These are phyloP conservation scores for Noctua pronuba DNA, from an alignment of 2,888 invertebrate genomes.

Conservation along the genomic window DNA sequence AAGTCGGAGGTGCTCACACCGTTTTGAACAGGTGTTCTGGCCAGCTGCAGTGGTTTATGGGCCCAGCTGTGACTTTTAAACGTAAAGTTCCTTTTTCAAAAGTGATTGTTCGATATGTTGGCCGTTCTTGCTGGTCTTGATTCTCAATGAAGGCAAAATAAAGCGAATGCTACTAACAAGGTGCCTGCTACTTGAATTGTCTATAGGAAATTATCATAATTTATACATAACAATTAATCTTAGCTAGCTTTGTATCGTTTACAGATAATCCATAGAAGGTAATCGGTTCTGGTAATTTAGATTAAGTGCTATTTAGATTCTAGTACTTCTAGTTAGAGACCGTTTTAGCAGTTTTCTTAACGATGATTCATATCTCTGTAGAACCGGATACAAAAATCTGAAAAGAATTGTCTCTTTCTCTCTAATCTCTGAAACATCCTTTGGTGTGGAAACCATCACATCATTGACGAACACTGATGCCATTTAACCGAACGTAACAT, in stretches of 20 bases:
- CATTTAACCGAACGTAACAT: not conserved
- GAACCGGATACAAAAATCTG: not conserved
- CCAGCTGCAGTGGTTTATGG: conserved; percentile 30
- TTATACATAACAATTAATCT: conserved; percentile 46
- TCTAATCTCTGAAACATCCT: not conserved
- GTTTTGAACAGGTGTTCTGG: conserved; percentile 64
- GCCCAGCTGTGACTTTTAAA: conserved; percentile 19
- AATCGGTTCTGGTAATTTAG: conserved; percentile 39
- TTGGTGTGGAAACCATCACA: not conserved
- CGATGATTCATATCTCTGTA: not conserved
- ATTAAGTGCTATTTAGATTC: conserved; percentile 22
- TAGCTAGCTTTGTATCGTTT: conserved; percentile 42
- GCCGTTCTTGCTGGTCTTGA: not conserved
- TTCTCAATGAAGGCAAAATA: conserved; percentile 14
- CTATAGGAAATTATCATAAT: conserved; percentile 52
- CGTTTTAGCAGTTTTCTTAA: not conserved
- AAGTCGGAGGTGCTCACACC: conserved; percentile 81
- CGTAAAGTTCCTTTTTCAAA: conserved; percentile 7
- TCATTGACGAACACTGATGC: not conserved
- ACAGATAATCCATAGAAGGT: conserved; percentile 51
- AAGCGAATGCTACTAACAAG: conserved; percentile 13
- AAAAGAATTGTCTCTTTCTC: no score
- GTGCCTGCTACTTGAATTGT: conserved; percentile 13
- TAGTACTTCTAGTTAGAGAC: not conserved
- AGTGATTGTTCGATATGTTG: conserved; percentile 4